Percentiles rank a stretch among this genome's conserved stretches.
These are phyloP conservation scores for Andrena praecox DNA, from an alignment of 2,888 invertebrate genomes.

Conservation along the genomic window DNA sequence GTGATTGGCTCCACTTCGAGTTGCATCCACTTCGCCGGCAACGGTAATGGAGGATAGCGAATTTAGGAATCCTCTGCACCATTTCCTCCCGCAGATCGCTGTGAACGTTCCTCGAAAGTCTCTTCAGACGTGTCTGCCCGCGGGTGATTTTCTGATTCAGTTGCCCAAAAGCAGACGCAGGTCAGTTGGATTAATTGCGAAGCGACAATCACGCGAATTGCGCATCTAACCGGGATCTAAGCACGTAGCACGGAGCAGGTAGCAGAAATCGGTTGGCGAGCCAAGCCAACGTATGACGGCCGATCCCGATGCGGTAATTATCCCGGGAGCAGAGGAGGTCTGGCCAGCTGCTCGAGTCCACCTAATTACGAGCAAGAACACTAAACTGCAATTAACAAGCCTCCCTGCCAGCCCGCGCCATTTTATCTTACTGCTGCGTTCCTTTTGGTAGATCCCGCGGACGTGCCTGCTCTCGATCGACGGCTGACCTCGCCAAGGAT, in stretches of 20 bases:
- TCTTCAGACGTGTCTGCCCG: too few species aligned
- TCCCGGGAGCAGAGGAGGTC: slow-evolving; percentile 66
- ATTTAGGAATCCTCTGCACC: too few species aligned
- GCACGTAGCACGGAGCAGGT: slow-evolving; percentile 47
- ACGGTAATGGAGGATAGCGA: too few species aligned
- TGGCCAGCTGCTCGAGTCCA: slow-evolving; percentile 80
- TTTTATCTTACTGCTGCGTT: slow-evolving; percentile 75
- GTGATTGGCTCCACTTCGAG: too few species aligned
- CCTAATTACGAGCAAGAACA: slow-evolving; percentile 83
- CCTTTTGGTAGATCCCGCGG: slow-evolving; percentile 51
- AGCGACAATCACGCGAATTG: slow-evolving; percentile 47
- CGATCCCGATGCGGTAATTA: slow-evolving; percentile 79
- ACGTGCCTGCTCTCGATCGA: slow-evolving; percentile 54
- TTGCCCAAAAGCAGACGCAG: too few species aligned
- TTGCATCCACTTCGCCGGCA: too few species aligned
- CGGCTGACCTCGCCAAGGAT: slow-evolving; percentile 66
- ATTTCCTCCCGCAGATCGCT: too few species aligned
- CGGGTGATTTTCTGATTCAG: too few species aligned
- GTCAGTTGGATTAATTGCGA: slow-evolving; percentile 9
- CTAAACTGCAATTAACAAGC: slow-evolving; percentile 84
- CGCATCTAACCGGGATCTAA: slow-evolving; percentile 42
- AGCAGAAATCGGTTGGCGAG: slow-evolving; percentile 66
- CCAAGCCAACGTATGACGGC: slow-evolving; percentile 76
- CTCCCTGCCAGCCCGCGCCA: slow-evolving; percentile 69
- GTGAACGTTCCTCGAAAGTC: too few species aligned